Percentiles rank a stretch among this genome's conserved stretches.
These are phyloP conservation scores for Tribolium madens DNA, from an alignment of 1,140 invertebrate genomes.

Conservation along the genomic window DNA sequence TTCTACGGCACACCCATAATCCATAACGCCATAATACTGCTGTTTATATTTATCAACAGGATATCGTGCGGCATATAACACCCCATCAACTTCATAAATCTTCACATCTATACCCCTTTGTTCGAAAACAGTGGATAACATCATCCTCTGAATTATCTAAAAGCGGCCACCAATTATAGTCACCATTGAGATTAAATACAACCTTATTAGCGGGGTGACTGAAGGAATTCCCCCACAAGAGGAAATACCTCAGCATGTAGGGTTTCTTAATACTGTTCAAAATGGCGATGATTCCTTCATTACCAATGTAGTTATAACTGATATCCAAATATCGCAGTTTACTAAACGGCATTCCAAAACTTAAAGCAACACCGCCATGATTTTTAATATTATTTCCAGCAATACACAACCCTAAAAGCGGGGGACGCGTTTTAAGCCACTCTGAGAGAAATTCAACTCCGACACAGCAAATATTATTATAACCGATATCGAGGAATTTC, in stretches of 20 bases:
- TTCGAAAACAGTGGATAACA: conserved; percentile 66
- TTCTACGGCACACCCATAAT: conserved; percentile 56
- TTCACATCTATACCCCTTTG: conserved; percentile 70
- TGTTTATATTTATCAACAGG: conserved; percentile 61
- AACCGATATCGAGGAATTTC: conserved; percentile 69
- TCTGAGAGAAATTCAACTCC: conserved; percentile 68
- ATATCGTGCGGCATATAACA: conserved; percentile 68
- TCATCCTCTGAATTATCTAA: conserved; percentile 68
- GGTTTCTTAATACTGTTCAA: conserved; percentile 71
- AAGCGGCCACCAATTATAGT: neutral
- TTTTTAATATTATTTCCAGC: conserved; percentile 70
- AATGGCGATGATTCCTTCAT: conserved; percentile 67
- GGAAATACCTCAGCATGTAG: conserved; percentile 66
- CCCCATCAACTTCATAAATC: conserved; percentile 68
- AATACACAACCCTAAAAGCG: conserved; percentile 67
- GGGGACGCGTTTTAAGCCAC: conserved; percentile 68
- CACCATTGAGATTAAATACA: neutral
- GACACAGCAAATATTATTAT: conserved; percentile 71
- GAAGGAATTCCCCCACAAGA: conserved; percentile 69
- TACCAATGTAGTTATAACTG: conserved; percentile 68
- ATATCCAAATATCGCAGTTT: conserved; percentile 70
- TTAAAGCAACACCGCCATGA: conserved; percentile 68
- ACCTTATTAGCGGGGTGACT: conserved; percentile 12
- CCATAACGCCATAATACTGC: conserved; percentile 57
- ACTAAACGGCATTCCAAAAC: conserved; percentile 68